Base-by-base conservation (phyloP, 2,113 vertebrate species). In the Patagioenas fasciata region DNA sequence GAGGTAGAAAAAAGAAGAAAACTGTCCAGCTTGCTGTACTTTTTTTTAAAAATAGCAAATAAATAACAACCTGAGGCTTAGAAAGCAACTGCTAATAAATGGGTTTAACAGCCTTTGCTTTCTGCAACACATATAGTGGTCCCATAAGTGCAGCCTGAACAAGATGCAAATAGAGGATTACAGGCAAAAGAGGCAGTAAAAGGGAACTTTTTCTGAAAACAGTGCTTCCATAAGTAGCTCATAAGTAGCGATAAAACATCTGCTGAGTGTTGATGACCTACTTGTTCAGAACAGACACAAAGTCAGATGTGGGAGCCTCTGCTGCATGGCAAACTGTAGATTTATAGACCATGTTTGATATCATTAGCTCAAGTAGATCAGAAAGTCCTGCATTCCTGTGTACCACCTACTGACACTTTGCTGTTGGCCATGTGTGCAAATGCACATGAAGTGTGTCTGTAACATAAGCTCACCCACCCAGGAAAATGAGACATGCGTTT, bases 311-410 rank as follows among this genome's bases (percentile, higher is more conserved):
- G 67, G 23, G 42, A 85, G 80, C 54, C 61, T 61, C 31, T 91
- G 53, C 40, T 50, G 58, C 58, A 56, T 2, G 5, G 42, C 53
- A 42, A 56, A 42, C 65, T 66, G 75, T 5, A 34, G 50, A 57
- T 60, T 36, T 48, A 48, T 9, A 29, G 75, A 12, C 9, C 1
- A 1, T 8, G 3, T 54, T 40, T 0, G 2, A 13, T 20, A 25
- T 0, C 31, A 40, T 13, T 1, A 1, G 29, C 38, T 44, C 38
- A 10, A 0, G 2, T 28, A 14, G 36, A 29, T 15, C 53, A 47
- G 54, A 61, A 73, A 56, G 32, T 23, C 53, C 28, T 0, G 0
- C 25, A 8, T 25, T 50, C 40, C 34, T 50, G 2, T 3, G 4
- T 31, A 12, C 15, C 16, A 16, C 28, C 34, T 17, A 19, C 40